Base-by-base conservation (phyloP, 2,888 invertebrate species). In the Steromphala cineraria region DNA sequence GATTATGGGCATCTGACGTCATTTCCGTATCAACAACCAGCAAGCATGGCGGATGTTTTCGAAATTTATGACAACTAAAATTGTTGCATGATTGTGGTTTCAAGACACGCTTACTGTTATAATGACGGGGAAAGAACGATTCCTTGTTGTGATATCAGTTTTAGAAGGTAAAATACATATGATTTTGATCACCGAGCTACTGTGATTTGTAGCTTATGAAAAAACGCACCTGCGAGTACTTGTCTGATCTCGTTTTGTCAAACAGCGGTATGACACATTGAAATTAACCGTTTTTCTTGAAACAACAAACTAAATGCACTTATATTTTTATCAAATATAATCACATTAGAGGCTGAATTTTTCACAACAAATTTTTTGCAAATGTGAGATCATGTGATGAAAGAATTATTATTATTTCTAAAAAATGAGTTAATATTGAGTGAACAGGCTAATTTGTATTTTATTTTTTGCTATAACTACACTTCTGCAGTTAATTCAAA, bases 111-210 rank as follows among this genome's bases (percentile, higher is more conserved):
- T 24, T 56, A 15, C 24, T 21, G n/a, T n/a, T 31, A 53, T 17
- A 76, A 76, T 76, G 76, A 36, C 76, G 53, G 76, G 76, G 31
- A 76, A 76, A 28, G 76, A 76, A 13, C 40, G 84, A 84, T 90
- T 88, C 84, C 83, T 92, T 4, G 91, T 92, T 17, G 92, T 92
- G 53, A 91, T 92, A 79, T 90, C 92, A 15, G 91, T 92, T 53
- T 83, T 92, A 81, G 91, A 92, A 88, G 92, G 92, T 92, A 88
- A 36, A 81, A 46, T 46, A 10, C 13, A 10, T 46, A 13, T 13
- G 46, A 46, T 46, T 10, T 46, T 46, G 46, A 10, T 1, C n/a
- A n/a, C n/a, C 0, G 7, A 31, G 31, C 19, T 31, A 7, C 36
- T 71, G 19, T 19, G 36, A 15, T 15, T n/a, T 71, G 71, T 10